Evolutionary conservation across 1,140 invertebrate species (phyloP).

Genomic region (Pseudobourletiella spinata): DNA sequence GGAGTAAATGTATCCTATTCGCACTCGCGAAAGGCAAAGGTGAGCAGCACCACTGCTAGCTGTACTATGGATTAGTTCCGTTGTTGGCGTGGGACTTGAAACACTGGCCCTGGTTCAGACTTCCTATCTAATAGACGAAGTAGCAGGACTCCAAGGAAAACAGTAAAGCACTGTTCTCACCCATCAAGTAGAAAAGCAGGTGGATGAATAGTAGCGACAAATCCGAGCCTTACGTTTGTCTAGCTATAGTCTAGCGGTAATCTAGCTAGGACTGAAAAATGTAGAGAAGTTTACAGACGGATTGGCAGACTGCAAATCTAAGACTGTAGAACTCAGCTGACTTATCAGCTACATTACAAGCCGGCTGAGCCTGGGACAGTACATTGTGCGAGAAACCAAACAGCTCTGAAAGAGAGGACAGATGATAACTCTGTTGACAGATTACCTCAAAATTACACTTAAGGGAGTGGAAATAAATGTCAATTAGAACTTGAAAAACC

Average conservation of each 20-base stretch:
- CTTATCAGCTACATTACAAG: background rate
- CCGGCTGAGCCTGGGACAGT: background rate
- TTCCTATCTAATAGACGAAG: no score
- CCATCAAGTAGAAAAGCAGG: background rate
- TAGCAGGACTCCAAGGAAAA: no score
- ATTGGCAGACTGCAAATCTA: background rate
- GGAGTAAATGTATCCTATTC: slow-evolving; percentile 1
- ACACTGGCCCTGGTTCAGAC: no score
- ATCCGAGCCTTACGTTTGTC: background rate
- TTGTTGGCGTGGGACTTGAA: background rate
- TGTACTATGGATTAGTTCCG: background rate
- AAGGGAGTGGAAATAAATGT: slow-evolving; percentile 3
- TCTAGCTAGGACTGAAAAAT: background rate
- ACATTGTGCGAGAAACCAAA: background rate
- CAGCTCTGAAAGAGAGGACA: slow-evolving; percentile 1
- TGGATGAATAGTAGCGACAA: background rate
- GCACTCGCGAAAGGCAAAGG: background rate
- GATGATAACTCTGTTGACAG: background rate
- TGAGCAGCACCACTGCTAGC: background rate
- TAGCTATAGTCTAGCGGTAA: no score
- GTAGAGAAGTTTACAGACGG: background rate
- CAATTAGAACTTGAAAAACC: background rate
- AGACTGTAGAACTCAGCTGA: background rate
- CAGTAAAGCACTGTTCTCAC: background rate
- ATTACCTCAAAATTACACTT: slow-evolving; percentile 11